Conservation (phyloP, 2,888 invertebrate genomes). For the Julus scandinavius region DNA sequence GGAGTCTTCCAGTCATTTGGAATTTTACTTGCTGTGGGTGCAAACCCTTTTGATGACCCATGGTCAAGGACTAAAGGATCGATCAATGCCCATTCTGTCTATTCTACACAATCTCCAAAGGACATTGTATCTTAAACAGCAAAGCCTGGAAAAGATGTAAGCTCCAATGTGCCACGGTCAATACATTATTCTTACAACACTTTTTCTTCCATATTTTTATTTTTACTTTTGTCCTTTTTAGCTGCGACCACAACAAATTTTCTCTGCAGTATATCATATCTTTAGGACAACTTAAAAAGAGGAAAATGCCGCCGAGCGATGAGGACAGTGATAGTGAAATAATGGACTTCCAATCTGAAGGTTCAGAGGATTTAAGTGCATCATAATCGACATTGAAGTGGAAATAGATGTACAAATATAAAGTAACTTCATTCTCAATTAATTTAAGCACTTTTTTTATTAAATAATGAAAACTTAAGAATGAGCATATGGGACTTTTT, state of each 20-base stretch:
- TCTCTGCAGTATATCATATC: conserved; percentile 77
- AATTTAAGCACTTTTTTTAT: too few species aligned
- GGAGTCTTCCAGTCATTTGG: conserved; percentile 83
- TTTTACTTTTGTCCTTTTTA: conserved; percentile 67
- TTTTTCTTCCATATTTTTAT: neutral
- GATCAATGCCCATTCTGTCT: conserved; percentile 72
- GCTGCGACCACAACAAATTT: conserved; percentile 91
- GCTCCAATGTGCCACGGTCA: conserved; percentile 65
- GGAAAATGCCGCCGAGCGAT: conserved; percentile 60
- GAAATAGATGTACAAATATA: neutral
- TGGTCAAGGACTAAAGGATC: conserved; percentile 68
- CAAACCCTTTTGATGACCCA: conserved; percentile 75
- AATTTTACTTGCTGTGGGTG: conserved; percentile 88
- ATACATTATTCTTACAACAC: neutral
- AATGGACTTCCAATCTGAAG: neutral
- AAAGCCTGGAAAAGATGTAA: conserved; percentile 86
- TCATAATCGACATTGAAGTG: neutral
- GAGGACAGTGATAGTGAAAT: conserved; percentile 17
- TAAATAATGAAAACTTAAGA: too few species aligned
- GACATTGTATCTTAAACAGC: conserved; percentile 79
- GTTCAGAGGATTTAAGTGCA: neutral
- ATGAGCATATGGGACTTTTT: too few species aligned
- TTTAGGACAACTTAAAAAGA: conserved; percentile 66
- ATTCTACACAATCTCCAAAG: conserved; percentile 81
- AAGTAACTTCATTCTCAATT: neutral